A percentile compares a stretch with the other conserved stretches of the same genome.
Conservation (phyloP, 2,113 vertebrate species). For the Microtus ochrogaster region DNA sequence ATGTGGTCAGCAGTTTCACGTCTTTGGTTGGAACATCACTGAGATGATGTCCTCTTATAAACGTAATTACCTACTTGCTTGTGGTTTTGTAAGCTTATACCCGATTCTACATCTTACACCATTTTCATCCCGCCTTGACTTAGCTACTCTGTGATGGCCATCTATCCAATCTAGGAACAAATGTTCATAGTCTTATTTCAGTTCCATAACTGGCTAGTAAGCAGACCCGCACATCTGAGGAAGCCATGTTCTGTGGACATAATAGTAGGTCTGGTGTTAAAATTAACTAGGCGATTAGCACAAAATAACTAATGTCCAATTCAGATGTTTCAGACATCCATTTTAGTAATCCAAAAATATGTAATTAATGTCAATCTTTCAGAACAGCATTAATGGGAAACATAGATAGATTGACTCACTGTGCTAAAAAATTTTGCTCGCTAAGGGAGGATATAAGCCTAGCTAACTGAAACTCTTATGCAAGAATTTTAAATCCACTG, state of each 20-base stretch:
- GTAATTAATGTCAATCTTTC: constrained; percentile 23
- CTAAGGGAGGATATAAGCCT: not conserved
- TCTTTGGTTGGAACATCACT: not conserved
- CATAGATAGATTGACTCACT: not conserved
- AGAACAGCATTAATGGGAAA: not conserved
- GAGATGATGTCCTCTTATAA: not conserved
- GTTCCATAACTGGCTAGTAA: not conserved
- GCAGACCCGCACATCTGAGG: not conserved
- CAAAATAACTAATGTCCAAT: constrained; percentile 35
- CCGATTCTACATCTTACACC: not conserved
- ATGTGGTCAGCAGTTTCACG: not conserved
- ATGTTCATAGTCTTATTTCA: not conserved
- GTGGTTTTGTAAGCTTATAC: constrained; percentile 13
- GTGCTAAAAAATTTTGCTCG: not conserved
- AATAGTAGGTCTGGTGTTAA: not conserved
- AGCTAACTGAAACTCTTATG: not conserved
- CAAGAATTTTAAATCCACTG: not conserved
- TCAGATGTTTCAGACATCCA: constrained; percentile 21
- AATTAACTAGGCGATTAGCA: constrained; percentile 38
- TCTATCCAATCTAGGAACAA: not conserved
- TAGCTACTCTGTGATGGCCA: not conserved
- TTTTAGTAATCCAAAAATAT: constrained; percentile 35
- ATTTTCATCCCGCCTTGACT: not conserved
- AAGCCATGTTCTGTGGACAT: not conserved
- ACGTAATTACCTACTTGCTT: constrained; percentile 6